Evolutionary conservation across 2,797 vertebrate genomes (phyloP), one percentile per base, ranked within the genome.

Genomic region (Sandelia bainsii): DNA sequence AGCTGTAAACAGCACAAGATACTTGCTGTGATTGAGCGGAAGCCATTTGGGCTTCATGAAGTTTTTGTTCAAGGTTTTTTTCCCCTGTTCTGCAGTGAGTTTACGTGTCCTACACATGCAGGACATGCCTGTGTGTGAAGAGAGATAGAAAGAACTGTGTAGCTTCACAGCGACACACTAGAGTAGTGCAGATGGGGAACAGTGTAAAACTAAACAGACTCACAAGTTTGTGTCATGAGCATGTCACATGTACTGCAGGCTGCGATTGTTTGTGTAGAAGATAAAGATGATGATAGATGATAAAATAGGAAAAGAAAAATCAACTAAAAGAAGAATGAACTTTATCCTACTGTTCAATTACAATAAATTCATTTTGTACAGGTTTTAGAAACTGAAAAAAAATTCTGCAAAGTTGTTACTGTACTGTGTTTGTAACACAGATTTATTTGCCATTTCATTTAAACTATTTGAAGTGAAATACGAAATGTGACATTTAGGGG

Each of bases 71-170:
- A 66, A 37, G 66, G 75, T 76, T 89, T 81, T n/a, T 57, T 75
- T 83, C 72, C 25, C 71, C 53, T 63, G 66, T 70, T 69, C 81
- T 82, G 77, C 58, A 71, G 56, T 75, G 71, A 82, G 81, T 84
- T 86, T 85, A 72, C 62, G 65, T 74, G 75, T 62, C 67, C 61
- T 61, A 11, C 61, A 79, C 72, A 80, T 45, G 42, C 62, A 88
- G 70, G 74, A 69, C 85, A 61, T 37, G 75, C 54, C 82, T 85
- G 57, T 85, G 66, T 62, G 58, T 81, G 57, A n/a, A 42, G 54
- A 48, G 48, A 69, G 44, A 77, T 66, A 60, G 44, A 69, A 71
- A 71, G 42, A 75, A 20, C 57, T 75, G n/a, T n/a, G n/a, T 27
- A 17, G 61, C 68, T 63, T 79, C 72, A 73, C 68, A 72, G 70